Evolutionary conservation across 2,797 vertebrate genomes (phyloP).

Genomic region (Morus bassanus): DNA sequence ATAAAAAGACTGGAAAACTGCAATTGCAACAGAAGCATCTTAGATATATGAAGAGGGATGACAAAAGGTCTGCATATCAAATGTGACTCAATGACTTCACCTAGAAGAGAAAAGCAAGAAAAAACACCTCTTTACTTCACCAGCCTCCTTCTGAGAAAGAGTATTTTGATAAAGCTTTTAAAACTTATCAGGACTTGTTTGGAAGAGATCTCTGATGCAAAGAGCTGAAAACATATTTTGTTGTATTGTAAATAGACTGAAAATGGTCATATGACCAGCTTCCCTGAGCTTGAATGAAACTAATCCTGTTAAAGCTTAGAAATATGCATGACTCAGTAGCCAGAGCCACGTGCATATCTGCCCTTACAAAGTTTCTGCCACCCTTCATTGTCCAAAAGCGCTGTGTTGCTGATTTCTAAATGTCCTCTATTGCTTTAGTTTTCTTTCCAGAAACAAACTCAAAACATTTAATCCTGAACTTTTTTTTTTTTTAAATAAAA

Average conservation of each 20-base stretch:
- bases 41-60: neutral
- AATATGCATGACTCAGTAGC: constrained; percentile 51
- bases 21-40: neutral
- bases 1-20: neutral
- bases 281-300: constrained; percentile 2
- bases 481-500: neutral
- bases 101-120: neutral
- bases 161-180: neutral
- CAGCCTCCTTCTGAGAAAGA: neutral
- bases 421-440: neutral
- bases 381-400: constrained; percentile 2
- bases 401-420: neutral
- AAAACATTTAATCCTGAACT: neutral
- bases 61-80: neutral
- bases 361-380: constrained; percentile 6
- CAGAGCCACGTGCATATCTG: neutral
- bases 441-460: constrained; percentile 16
- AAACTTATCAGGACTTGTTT: neutral
- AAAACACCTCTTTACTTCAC: neutral
- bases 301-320: constrained; percentile 48
- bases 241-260: neutral
- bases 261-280: neutral
- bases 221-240: neutral
- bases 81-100: neutral
- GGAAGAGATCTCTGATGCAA: neutral